A percentile compares a stretch with the other conserved stretches of the same genome.
phyloP scores from a whole-genome alignment of 92 coral and sea anemone species.

The Palythoa heliodiscus region DNA sequence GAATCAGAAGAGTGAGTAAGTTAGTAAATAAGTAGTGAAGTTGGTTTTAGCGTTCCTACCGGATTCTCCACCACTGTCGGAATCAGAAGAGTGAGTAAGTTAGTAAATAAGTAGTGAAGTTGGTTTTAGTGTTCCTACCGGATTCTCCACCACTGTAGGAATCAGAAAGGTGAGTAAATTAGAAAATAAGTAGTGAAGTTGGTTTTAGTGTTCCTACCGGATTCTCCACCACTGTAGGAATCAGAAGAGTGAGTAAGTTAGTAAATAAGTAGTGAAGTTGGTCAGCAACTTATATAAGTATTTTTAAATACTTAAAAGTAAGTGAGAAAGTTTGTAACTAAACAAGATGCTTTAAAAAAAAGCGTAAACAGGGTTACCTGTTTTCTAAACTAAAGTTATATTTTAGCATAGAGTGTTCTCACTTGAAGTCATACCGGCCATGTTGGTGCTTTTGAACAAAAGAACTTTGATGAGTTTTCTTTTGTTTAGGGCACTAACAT shows the following conservation, averaged over 20 bases:
- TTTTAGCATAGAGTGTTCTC: too few species aligned
- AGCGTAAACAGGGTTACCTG: too few species aligned
- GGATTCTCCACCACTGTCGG: too few species aligned
- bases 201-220: conserved; percentile 92
- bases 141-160: neutral
- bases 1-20: conserved; percentile 64
- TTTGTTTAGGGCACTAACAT: too few species aligned
- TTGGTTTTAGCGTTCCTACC: neutral
- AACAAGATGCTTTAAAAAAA: too few species aligned
- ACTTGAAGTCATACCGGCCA: too few species aligned
- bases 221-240: conserved; percentile 79
- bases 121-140: neutral
- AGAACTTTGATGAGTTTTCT: too few species aligned
- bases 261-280: neutral
- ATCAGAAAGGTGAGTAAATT: neutral
- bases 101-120: neutral
- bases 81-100: neutral
- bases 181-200: neutral
- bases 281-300: neutral
- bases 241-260: conserved; percentile 56
- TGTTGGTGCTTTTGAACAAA: too few species aligned
- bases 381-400: too few species aligned
- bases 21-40: neutral
- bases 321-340: neutral
- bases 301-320: too few species aligned